Percentiles rank a stretch among this genome's conserved stretches.
Conservation (phyloP, 2,113 vertebrate genomes). For the Paralichthys olivaceus region DNA sequence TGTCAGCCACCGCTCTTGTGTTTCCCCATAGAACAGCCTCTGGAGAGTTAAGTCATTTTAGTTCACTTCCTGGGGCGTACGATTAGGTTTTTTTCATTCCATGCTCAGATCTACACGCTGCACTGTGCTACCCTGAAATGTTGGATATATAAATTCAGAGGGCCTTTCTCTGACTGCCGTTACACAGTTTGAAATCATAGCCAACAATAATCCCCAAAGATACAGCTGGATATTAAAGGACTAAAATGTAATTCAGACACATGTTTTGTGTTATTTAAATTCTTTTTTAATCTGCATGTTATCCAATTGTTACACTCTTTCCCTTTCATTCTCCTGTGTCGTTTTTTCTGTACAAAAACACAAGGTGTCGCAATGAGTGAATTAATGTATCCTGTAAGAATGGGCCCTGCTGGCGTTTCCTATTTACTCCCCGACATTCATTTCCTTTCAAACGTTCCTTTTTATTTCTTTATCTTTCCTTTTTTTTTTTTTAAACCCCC, state of each 20-base stretch:
- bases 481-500: conserved; percentile 9
- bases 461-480: conserved; percentile 30
- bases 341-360: conserved; percentile 44
- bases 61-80: conserved; percentile 52
- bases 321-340: conserved; percentile 33
- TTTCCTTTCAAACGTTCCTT: conserved; percentile 48
- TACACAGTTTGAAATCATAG: too few species aligned
- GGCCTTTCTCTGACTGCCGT: background rate
- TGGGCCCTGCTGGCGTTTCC: conserved; percentile 52
- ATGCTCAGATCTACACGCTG: conserved; percentile 5
- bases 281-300: conserved; percentile 37
- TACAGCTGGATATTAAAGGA: background rate
- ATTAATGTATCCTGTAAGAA: conserved; percentile 59
- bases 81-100: conserved; percentile 6
- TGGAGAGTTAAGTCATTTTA: conserved; percentile 58
- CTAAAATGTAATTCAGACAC: background rate
- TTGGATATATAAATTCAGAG: background rate
- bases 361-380: conserved; percentile 51
- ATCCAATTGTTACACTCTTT: conserved; percentile 39
- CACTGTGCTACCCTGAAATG: background rate
- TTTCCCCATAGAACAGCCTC: conserved; percentile 59
- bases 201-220: background rate
- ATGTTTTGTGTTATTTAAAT: conserved; percentile 4
- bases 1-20: conserved; percentile 27
- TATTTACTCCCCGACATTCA: conserved; percentile 41